phyloP scores from a whole-genome alignment of 2,888 invertebrate species.

The Crepidodera aurea region DNA sequence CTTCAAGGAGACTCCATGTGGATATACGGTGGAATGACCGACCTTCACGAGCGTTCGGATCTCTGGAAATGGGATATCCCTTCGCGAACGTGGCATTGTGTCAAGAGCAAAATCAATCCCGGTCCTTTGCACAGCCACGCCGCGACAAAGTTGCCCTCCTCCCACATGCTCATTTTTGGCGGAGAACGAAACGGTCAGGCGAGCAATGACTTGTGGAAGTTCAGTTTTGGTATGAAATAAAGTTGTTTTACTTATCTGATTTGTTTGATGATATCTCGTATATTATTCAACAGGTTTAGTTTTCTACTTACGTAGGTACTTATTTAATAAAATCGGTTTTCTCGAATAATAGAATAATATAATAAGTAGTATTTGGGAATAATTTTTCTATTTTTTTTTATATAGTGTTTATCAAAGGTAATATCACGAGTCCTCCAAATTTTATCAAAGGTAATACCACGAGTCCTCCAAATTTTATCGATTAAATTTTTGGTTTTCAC shows the following conservation, averaged over 20 bases:
- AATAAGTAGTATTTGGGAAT: too few species aligned
- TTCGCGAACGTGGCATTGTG: slow-evolving; percentile 68
- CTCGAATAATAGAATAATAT: too few species aligned
- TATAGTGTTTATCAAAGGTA: too few species aligned
- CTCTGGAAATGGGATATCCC: slow-evolving; percentile 55
- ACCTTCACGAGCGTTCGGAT: slow-evolving; percentile 69
- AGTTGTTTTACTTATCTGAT: too few species aligned
- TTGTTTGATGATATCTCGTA: too few species aligned
- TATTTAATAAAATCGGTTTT: too few species aligned
- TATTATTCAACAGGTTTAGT: not conserved
- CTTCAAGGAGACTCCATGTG: slow-evolving; percentile 81
- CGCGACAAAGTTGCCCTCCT: slow-evolving; percentile 78
- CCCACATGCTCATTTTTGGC: slow-evolving; percentile 78
- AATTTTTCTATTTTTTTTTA: too few species aligned
- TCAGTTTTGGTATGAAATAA: slow-evolving; percentile 74
- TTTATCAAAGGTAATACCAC: too few species aligned
- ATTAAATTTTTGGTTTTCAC: too few species aligned
- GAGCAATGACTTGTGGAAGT: slow-evolving; percentile 82
- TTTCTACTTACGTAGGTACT: too few species aligned
- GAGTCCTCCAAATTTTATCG: too few species aligned
- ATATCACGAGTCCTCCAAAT: too few species aligned
- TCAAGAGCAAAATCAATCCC: slow-evolving; percentile 72
- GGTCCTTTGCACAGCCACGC: slow-evolving; percentile 80
- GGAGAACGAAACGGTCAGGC: slow-evolving; percentile 77
- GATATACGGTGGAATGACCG: slow-evolving; percentile 89